phyloP scores from a whole-genome alignment of 2,797 vertebrate species.

The Cynodonichthys magdalenae region DNA sequence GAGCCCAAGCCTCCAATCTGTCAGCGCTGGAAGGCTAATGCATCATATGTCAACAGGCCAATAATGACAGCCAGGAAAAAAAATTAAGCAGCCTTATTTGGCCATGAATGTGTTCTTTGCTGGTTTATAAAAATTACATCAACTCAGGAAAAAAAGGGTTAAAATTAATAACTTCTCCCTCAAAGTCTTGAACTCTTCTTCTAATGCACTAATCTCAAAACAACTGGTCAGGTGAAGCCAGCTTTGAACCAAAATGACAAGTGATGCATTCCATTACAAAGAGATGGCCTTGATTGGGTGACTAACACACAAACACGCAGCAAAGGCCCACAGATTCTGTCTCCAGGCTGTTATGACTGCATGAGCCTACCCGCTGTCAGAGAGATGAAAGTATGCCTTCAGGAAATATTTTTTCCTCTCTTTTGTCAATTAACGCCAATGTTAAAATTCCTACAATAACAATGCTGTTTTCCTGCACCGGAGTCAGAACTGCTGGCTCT shows the following conservation, averaged over 20 bases:
- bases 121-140: constrained; percentile 38
- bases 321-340: constrained; percentile 53
- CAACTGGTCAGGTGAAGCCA: constrained; percentile 47
- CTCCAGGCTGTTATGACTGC: constrained; percentile 80
- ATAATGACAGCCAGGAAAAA: constrained; percentile 48
- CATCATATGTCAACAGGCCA: constrained; percentile 64
- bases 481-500: constrained; percentile 40
- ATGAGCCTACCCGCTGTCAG: constrained; percentile 74
- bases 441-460: constrained; percentile 82
- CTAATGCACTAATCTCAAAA: constrained; percentile 32
- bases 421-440: constrained; percentile 79
- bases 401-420: constrained; percentile 63
- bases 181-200: constrained; percentile 1
- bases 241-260: constrained; percentile 56
- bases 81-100: constrained; percentile 62
- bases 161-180: constrained; percentile 24
- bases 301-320: constrained; percentile 24
- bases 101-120: constrained; percentile 24
- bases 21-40: constrained; percentile 63
- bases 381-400: constrained; percentile 81
- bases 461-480: constrained; percentile 63
- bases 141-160: constrained; percentile 9
- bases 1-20: constrained; percentile 56
- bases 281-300: constrained; percentile 73
- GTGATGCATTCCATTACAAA: constrained; percentile 70